phyloP scores from a whole-genome alignment of 2,113 vertebrate species.

The Willisornis vidua region DNA sequence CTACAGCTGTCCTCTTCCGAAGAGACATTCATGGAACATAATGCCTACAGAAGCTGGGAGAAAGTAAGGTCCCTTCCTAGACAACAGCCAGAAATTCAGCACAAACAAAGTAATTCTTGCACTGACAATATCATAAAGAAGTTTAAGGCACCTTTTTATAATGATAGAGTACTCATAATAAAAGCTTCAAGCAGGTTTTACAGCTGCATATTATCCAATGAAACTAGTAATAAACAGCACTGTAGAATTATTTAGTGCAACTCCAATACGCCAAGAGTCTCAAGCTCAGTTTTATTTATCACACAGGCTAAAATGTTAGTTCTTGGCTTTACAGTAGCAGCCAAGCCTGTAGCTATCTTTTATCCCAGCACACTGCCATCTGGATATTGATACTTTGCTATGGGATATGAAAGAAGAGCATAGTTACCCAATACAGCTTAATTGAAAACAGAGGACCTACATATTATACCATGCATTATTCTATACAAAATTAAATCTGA shows the following conservation, averaged over 20 bases:
- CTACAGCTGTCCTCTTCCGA: neutral
- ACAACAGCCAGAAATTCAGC: neutral
- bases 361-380: conserved; percentile 4
- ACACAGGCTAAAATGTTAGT: conserved; percentile 21
- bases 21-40: neutral
- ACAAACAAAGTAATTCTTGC: neutral
- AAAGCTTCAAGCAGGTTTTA: conserved; percentile 67
- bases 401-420: conserved; percentile 27
- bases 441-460: conserved; percentile 42
- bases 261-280: conserved; percentile 25
- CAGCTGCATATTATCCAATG: conserved; percentile 60
- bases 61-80: neutral
- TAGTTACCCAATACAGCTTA: conserved; percentile 37
- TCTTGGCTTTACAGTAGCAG: conserved; percentile 50
- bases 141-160: conserved; percentile 27
- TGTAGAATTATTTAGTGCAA: conserved; percentile 64
- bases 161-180: conserved; percentile 62
- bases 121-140: conserved; percentile 9
- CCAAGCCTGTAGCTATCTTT: conserved; percentile 20
- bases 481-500: conserved; percentile 20
- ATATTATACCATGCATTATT: neutral
- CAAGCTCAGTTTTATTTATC: conserved; percentile 56
- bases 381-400: conserved; percentile 40
- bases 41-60: neutral
- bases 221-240: conserved; percentile 55